A percentile compares a stretch with the other conserved stretches of the same genome.
phyloP scores from a whole-genome alignment of 1,140 invertebrate genomes.

The Coenobita brevimanus region DNA sequence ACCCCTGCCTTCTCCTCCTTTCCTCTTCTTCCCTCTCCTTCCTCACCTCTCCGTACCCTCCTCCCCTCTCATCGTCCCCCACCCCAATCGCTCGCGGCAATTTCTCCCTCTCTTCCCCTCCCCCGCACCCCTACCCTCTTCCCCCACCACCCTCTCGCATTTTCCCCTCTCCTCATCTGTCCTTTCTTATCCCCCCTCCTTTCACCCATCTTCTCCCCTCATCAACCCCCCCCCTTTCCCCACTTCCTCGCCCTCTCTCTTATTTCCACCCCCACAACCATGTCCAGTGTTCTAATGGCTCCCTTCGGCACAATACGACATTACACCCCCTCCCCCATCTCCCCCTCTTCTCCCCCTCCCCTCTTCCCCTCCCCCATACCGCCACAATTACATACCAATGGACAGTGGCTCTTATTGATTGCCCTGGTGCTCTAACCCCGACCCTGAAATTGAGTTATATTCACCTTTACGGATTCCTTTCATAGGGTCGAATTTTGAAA shows the following conservation, averaged over 20 bases:
- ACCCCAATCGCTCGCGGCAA: neutral
- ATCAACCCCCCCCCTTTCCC: neutral
- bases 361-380: slow-evolving; percentile 44
- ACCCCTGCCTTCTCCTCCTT: neutral
- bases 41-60: neutral
- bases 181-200: neutral
- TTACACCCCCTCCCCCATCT: slow-evolving; percentile 41
- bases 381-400: slow-evolving; percentile 61
- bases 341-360: slow-evolving; percentile 28
- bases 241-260: neutral
- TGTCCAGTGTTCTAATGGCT: slow-evolving; percentile 62
- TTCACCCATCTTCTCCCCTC: neutral
- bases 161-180: neutral
- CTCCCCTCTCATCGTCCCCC: neutral
- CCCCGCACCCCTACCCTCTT: neutral
- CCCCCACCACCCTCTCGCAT: neutral
- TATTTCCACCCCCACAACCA: slow-evolving; percentile 1
- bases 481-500: too few species aligned
- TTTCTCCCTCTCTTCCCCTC: neutral
- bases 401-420: slow-evolving; percentile 53
- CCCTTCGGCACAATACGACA: slow-evolving; percentile 59
- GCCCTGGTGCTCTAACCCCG: slow-evolving; percentile 5
- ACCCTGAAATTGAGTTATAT: neutral
- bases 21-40: neutral
- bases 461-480: too few species aligned